These are phyloP conservation scores for Sebastes steindachneri DNA, from an alignment of 2,797 vertebrate species.

Conservation along the genomic window DNA sequence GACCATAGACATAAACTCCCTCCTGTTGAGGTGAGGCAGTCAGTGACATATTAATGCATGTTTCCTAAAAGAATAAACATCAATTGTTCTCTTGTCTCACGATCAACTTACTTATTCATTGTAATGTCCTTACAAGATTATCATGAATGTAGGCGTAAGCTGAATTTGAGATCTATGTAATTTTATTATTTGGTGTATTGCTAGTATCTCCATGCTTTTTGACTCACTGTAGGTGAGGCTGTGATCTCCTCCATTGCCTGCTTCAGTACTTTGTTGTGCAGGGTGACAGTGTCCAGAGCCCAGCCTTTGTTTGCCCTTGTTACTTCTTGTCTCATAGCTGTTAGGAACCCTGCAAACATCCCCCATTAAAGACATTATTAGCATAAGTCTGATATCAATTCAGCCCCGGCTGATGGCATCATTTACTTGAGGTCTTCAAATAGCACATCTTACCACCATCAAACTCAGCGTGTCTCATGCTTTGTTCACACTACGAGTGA, in stretches of 20 bases:
- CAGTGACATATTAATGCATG: background rate
- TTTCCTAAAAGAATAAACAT: background rate
- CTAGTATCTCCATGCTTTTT: background rate
- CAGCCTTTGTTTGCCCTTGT: conserved; percentile 89
- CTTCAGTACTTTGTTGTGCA: conserved; percentile 86
- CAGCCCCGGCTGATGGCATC: background rate
- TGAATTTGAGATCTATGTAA: background rate
- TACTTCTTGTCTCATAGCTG: conserved; percentile 89
- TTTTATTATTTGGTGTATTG: background rate
- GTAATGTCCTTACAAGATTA: background rate
- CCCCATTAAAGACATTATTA: background rate
- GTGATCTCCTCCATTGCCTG: conserved; percentile 83
- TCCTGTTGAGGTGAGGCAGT: conserved; percentile 71
- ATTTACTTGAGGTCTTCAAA: background rate
- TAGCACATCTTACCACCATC: background rate
- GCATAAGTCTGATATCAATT: background rate
- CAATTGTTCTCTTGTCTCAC: background rate
- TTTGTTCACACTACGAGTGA: too few species aligned
- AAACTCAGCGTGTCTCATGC: background rate
- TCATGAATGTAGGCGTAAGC: background rate
- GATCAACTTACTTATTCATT: background rate
- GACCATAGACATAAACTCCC: conserved; percentile 87
- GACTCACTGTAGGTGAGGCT: conserved; percentile 54
- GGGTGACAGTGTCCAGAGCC: conserved; percentile 86
- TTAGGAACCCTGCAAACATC: conserved; percentile 82